Percentiles rank a stretch among this genome's conserved stretches.
Conservation (phyloP, 1,140 invertebrate species). For the Apis dorsata region DNA sequence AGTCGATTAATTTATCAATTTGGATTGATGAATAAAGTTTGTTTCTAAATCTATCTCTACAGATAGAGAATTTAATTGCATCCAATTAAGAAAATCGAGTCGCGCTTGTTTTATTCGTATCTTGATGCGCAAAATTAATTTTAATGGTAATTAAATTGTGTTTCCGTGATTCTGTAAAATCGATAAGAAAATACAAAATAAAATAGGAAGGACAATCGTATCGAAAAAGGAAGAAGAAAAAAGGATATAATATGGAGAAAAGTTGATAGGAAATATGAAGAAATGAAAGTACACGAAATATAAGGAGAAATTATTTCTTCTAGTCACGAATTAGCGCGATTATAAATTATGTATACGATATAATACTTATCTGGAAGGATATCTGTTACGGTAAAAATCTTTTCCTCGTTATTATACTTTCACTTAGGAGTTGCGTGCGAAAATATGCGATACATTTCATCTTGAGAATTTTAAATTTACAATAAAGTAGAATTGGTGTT, state of each 20-base stretch:
- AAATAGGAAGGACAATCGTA: background rate
- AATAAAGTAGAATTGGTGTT: background rate
- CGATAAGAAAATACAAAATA: background rate
- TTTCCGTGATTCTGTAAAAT: constrained; percentile 1
- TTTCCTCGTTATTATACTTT: constrained; percentile 24
- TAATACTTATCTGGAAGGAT: constrained; percentile 8
- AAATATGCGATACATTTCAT: background rate
- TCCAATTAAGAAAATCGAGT: constrained; percentile 52
- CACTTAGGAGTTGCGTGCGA: constrained; percentile 7
- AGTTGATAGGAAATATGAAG: background rate
- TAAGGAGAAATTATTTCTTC: background rate
- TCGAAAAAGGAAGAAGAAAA: no score
- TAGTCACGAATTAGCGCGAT: background rate
- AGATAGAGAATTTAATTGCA: constrained; percentile 50
- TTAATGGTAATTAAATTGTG: background rate
- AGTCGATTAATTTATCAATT: background rate
- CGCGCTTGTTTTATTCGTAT: background rate
- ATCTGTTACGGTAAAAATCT: constrained; percentile 5
- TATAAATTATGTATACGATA: constrained; percentile 23
- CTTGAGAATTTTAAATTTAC: background rate
- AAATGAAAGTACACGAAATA: constrained; percentile 6
- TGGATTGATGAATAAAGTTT: constrained; percentile 9
- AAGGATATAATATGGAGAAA: background rate
- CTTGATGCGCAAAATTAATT: background rate
- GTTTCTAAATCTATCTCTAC: background rate